Conservation (phyloP, 2,113 vertebrate species). For the Hippocampus comes region DNA sequence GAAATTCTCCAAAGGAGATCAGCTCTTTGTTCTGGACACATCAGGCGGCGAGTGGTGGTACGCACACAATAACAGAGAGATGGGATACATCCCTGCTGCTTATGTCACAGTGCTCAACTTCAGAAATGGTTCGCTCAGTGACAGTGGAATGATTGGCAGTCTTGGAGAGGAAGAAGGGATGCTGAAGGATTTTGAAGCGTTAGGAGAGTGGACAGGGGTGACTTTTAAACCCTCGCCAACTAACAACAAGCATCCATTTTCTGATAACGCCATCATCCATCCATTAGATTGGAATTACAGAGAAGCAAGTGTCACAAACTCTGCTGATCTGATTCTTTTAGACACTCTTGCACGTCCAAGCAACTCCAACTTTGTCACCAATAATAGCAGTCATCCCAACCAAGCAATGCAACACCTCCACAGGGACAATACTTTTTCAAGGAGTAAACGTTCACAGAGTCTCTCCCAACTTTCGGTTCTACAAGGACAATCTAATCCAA, state of each 20-base stretch:
- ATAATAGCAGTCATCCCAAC: slow-evolving; percentile 52
- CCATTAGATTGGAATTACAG: slow-evolving; percentile 55
- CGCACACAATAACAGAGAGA: slow-evolving; percentile 94
- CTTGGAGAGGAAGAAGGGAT: slow-evolving; percentile 82
- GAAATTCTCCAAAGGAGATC: slow-evolving; percentile 93
- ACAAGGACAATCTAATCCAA: slow-evolving; percentile 79
- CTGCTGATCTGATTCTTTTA: slow-evolving; percentile 81
- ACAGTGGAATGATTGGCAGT: slow-evolving; percentile 91
- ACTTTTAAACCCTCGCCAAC: slow-evolving; percentile 58
- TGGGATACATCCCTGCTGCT: slow-evolving; percentile 95
- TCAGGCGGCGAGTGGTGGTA: slow-evolving; percentile 98
- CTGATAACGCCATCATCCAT: slow-evolving; percentile 81
- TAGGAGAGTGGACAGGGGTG: slow-evolving; percentile 79
- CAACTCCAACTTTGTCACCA: slow-evolving; percentile 33
- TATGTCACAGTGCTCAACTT: slow-evolving; percentile 84
- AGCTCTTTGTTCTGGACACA: slow-evolving; percentile 87
- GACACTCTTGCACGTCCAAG: slow-evolving; percentile 69
- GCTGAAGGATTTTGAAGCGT: slow-evolving; percentile 79
- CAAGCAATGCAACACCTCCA: slow-evolving; percentile 59
- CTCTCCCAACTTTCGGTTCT: slow-evolving; percentile 89
- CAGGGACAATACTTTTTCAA: slow-evolving; percentile 88
- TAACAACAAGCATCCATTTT: slow-evolving; percentile 78
- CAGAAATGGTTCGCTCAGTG: slow-evolving; percentile 83
- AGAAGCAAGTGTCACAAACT: slow-evolving; percentile 53
- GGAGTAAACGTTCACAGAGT: slow-evolving; percentile 94